Conservation (phyloP, 2,888 invertebrate species). For the Desoria tigrina region DNA sequence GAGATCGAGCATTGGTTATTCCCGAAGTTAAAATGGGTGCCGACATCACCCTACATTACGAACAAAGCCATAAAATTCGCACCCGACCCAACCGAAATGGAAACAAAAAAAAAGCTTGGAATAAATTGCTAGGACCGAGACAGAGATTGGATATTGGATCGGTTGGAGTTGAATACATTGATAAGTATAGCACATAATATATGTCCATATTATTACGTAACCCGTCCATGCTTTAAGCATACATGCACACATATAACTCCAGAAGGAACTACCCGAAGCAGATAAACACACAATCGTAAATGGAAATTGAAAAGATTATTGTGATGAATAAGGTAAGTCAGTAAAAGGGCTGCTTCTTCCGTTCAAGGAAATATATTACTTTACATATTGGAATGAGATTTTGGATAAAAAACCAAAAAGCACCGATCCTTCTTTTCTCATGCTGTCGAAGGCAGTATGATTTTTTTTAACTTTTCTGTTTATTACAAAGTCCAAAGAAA, state of each 20-base stretch:
- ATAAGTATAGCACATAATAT: not conserved
- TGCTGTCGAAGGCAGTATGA: no score
- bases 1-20: not conserved
- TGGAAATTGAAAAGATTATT: slow-evolving; percentile 43
- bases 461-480: no score
- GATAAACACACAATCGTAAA: slow-evolving; percentile 36
- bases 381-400: slow-evolving; percentile 5
- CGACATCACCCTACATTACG: no score
- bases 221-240: no score
- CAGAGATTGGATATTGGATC: slow-evolving; percentile 3
- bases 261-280: slow-evolving; percentile 17
- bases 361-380: not conserved
- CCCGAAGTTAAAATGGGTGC: no score
- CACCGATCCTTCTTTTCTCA: no score
- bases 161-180: not conserved
- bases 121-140: slow-evolving; percentile 2
- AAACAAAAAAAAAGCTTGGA: slow-evolving; percentile 13
- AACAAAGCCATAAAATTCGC: slow-evolving; percentile 30
- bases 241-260: no score
- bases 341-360: slow-evolving; percentile 2
- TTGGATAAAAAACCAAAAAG: no score
- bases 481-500: no score
- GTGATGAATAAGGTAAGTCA: slow-evolving; percentile 5
- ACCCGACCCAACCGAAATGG: slow-evolving; percentile 23
- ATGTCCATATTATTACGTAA: no score